phyloP scores from a whole-genome alignment of 2,888 invertebrate species.

The Drosophila helvetica region DNA sequence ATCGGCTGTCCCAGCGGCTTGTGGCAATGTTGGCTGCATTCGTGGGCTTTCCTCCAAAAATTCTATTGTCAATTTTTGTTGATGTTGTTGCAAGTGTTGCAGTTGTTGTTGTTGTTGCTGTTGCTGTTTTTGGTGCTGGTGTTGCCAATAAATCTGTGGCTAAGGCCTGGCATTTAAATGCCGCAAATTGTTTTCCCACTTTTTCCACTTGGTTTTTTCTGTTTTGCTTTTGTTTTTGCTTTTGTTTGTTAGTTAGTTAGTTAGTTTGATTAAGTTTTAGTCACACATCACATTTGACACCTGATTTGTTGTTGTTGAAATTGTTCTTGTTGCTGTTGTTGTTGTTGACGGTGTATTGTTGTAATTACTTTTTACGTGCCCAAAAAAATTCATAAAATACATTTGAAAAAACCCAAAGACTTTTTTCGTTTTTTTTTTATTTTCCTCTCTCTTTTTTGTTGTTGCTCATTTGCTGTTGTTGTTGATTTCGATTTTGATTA shows the following conservation, averaged over 20 bases:
- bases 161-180: constrained; percentile 20
- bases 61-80: constrained; percentile 21
- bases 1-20: constrained; percentile 89
- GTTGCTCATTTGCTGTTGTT: background rate
- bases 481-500: constrained; percentile 4
- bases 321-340: constrained; percentile 9
- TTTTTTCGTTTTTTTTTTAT: constrained; percentile 14
- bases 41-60: constrained; percentile 82
- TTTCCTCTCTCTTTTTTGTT: constrained; percentile 11
- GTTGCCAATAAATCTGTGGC: constrained; percentile 18
- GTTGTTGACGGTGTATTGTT: constrained; percentile 25
- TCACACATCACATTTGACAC: constrained; percentile 6
- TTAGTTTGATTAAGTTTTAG: constrained; percentile 17
- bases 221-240: background rate
- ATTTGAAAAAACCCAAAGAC: constrained; percentile 46
- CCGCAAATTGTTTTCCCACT: constrained; percentile 9
- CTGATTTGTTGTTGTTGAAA: constrained; percentile 11
- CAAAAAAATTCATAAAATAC: constrained; percentile 65
- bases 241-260: constrained; percentile 18
- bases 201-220: constrained; percentile 11
- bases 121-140: constrained; percentile 18
- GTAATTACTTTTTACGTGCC: constrained; percentile 61
- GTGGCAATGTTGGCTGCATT: constrained; percentile 92
- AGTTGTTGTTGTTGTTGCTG: constrained; percentile 24
- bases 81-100: constrained; percentile 25